phyloP scores from a whole-genome alignment of 2,888 invertebrate genomes.

The Dryobota labecula region DNA sequence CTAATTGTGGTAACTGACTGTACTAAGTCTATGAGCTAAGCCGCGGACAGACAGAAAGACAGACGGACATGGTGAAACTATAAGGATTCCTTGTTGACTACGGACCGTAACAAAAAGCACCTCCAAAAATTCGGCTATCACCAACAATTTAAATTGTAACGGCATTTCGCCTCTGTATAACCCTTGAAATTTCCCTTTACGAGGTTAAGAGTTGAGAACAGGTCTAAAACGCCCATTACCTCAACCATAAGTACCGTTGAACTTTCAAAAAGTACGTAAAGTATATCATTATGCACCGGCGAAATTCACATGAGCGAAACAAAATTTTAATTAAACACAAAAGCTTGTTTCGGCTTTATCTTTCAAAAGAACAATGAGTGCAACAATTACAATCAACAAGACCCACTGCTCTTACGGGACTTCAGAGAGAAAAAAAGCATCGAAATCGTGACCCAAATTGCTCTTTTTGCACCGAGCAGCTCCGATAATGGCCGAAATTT shows the following conservation, averaged over 20 bases:
- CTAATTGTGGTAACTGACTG: too few relatives aligned
- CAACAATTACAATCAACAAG: constrained; percentile 83
- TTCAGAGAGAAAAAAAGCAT: constrained; percentile 72
- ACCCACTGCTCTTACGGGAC: constrained; percentile 79
- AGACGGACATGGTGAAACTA: too few relatives aligned
- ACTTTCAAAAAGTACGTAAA: constrained; percentile 67
- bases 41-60: too few relatives aligned
- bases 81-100: too few relatives aligned
- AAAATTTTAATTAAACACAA: constrained; percentile 87
- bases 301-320: constrained; percentile 70
- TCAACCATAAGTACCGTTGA: constrained; percentile 61
- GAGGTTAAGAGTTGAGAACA: constrained; percentile 63
- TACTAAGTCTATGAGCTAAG: too few relatives aligned
- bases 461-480: constrained; percentile 79
- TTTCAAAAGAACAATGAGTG: constrained; percentile 83
- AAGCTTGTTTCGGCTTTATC: constrained; percentile 80
- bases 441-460: constrained; percentile 86
- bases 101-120: not conserved
- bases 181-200: constrained; percentile 47
- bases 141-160: constrained; percentile 30
- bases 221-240: constrained; percentile 64
- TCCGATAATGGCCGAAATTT: constrained; percentile 85
- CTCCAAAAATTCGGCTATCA: not conserved
- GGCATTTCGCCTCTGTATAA: constrained; percentile 28
- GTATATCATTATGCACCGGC: constrained; percentile 68